Evolutionary conservation across 2,888 invertebrate genomes (phyloP).

Genomic region (Scaeva pyrastri): DNA sequence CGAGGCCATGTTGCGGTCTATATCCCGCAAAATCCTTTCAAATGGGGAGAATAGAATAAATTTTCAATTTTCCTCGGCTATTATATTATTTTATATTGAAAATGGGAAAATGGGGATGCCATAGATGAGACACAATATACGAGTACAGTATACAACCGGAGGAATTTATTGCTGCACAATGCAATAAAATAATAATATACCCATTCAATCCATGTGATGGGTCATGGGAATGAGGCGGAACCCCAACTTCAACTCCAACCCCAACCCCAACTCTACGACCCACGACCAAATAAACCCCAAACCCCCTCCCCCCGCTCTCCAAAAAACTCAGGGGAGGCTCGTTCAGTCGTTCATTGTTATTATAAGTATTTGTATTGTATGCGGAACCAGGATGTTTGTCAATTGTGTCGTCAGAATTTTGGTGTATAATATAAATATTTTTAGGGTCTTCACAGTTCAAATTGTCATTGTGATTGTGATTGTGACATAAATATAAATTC

Average conservation of each 20-base stretch:
- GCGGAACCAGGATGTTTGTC: conserved; percentile 27
- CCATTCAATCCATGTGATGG: neutral
- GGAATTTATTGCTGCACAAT: conserved; percentile 62
- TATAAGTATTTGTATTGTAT: conserved; percentile 23
- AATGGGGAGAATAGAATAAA: conserved; percentile 57
- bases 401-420: conserved; percentile 35
- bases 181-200: conserved; percentile 61
- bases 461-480: conserved; percentile 36
- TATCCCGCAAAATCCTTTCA: conserved; percentile 40
- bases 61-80: conserved; percentile 62
- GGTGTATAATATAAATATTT: neutral
- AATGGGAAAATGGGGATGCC: conserved; percentile 44
- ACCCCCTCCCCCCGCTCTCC: too few species aligned
- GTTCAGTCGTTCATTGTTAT: conserved; percentile 27
- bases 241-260: too few species aligned
- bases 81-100: conserved; percentile 66
- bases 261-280: too few species aligned
- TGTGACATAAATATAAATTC: conserved; percentile 22
- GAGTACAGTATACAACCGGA: conserved; percentile 21
- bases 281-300: neutral
- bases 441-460: conserved; percentile 14
- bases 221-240: neutral
- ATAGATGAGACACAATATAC: conserved; percentile 42
- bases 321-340: neutral
- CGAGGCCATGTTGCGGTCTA: conserved; percentile 44